Evolutionary conservation across 2,113 vertebrate genomes (phyloP).

Genomic region (Copsychus sechellarum): DNA sequence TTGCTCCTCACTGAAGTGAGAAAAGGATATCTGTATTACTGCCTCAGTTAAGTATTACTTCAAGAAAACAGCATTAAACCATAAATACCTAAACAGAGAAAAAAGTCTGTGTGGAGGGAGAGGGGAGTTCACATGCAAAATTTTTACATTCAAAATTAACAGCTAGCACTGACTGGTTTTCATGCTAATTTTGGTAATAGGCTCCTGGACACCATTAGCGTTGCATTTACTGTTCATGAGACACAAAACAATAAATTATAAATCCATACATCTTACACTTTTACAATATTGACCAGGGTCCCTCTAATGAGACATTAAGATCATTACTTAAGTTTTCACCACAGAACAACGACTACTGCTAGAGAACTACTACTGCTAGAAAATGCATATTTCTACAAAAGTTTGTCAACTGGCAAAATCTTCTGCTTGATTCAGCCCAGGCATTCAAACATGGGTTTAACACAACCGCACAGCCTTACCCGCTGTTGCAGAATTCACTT

Average conservation of each 20-base stretch:
- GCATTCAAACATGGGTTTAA: neutral
- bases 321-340: neutral
- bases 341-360: neutral
- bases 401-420: neutral
- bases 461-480: neutral
- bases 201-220: neutral
- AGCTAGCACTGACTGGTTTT: neutral
- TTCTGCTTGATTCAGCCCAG: neutral
- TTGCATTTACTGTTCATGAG: neutral
- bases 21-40: neutral
- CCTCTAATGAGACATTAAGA: neutral
- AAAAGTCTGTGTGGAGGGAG: neutral
- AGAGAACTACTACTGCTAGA: neutral
- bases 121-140: neutral
- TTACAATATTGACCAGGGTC: neutral
- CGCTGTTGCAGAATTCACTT: neutral
- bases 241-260: neutral
- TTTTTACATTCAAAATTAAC: neutral
- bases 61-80: neutral
- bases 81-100: neutral
- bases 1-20: constrained; percentile 87
- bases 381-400: neutral
- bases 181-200: neutral
- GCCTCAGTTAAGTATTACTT: neutral
- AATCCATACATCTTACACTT: neutral